Conservation (phyloP, 2,888 invertebrate species). For the Norana najaformis region DNA sequence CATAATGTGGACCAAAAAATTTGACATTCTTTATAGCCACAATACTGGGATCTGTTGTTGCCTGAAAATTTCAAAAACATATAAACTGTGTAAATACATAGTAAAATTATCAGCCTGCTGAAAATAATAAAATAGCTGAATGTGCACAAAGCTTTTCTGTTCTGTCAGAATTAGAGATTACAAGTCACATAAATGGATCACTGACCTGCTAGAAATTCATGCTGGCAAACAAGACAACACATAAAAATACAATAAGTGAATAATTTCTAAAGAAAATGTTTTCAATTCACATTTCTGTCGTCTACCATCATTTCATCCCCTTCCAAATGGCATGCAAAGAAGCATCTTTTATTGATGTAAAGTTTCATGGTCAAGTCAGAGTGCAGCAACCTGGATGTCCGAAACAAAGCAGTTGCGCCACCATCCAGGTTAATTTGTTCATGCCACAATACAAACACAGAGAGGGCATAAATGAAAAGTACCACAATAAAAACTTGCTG, state of each 20-base stretch:
- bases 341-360: not conserved
- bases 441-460: not conserved
- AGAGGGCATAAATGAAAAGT: not conserved
- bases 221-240: not conserved
- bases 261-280: not conserved
- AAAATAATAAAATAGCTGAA: not conserved
- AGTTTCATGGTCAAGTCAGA: not conserved
- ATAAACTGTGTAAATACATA: not conserved
- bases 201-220: not conserved
- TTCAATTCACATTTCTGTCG: not conserved
- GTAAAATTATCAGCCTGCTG: not conserved
- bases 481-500: not conserved
- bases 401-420: not conserved
- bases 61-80: not conserved
- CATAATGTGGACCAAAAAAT: constrained; percentile 7
- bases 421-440: not conserved
- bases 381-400: too few relatives aligned
- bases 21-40: constrained; percentile 10
- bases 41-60: not conserved
- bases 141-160: not conserved
- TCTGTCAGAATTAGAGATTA: not conserved
- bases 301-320: not conserved
- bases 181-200: not conserved
- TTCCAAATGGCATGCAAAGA: not conserved
- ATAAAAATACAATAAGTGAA: not conserved